Evolutionary conservation across 1,140 invertebrate genomes (phyloP).

Genomic region (Pseudomyrmex dendroicus): DNA sequence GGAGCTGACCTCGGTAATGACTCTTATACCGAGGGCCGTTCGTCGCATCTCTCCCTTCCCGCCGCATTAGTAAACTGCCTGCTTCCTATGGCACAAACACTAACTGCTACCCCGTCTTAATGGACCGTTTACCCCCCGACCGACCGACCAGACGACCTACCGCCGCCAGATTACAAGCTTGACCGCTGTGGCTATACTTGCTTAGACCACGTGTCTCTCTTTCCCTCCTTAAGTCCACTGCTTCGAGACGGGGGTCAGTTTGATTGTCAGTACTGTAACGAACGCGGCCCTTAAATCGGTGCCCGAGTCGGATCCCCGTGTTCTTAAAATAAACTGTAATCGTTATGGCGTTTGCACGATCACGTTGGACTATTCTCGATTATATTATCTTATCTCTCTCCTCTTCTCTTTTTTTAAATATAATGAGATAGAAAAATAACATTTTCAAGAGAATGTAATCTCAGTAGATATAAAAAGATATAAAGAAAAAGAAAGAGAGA

Average conservation of each 20-base stretch:
- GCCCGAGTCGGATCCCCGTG: conserved; percentile 23
- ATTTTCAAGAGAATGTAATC: background rate
- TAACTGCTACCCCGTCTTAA: conserved; percentile 75
- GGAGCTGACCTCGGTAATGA: conserved; percentile 49
- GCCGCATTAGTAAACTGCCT: conserved; percentile 70
- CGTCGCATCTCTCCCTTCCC: background rate
- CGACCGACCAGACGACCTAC: conserved; percentile 68
- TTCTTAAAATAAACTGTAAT: background rate
- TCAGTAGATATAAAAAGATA: background rate
- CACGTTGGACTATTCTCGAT: background rate
- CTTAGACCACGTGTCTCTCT: conserved; percentile 45
- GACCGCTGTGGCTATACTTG: conserved; percentile 69
- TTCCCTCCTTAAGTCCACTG: conserved; percentile 27
- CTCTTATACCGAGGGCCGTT: conserved; percentile 38
- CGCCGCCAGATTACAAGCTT: conserved; percentile 74
- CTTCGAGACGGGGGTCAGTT: conserved; percentile 33
- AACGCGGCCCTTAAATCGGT: conserved; percentile 61
- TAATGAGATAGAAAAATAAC: no score
- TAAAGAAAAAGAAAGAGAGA: background rate
- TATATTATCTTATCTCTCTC: background rate
- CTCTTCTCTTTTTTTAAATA: no score
- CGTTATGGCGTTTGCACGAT: background rate
- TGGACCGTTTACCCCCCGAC: conserved; percentile 71
- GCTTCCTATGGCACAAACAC: conserved; percentile 67
- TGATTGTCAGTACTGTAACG: conserved; percentile 67